Evolutionary conservation across 2,797 vertebrate genomes (phyloP), one percentile per base, ranked within the genome.

Genomic region (Sebastolobus altivelis): DNA sequence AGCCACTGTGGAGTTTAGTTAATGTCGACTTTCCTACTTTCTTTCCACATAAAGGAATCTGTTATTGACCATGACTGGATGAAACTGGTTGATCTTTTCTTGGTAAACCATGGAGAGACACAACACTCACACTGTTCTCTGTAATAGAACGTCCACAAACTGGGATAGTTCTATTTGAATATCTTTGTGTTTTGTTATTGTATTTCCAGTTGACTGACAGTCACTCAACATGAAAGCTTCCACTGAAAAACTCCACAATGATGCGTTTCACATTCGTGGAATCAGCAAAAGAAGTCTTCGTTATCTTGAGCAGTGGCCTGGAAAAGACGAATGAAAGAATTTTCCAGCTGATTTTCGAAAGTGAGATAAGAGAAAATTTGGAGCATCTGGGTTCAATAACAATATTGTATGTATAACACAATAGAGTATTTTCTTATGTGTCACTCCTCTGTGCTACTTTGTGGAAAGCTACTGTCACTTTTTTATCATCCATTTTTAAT

Each of bases 381-480:
- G 5, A n/a, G 25, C 40, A 22, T 66, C 43, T 38, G 35, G 6
- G 11, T 46, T n/a, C 25, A 63, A 22, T 18, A 5, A 33, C 35
- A 40, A 40, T 40, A 25, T 16, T 40, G 12, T 27, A 40, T 37
- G 33, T n/a, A 10, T 5, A 63, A 63, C 61, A 65, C 40, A 43
- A 27, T 8, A 63, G 12, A 14, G 37, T 0, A 46, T 63, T 9
- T 40, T 37, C 10, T 14, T 4, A 40, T 37, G 25, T 63, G 56
- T 46, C 65, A 59, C 61, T 77, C 14, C 25, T 56, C 46, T 72
- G 62, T 55, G 8, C 46, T n/a, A 54, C 43, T 65, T 60, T n/a
- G 10, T 16, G 6, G 35, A 33, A 68, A 68, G 31, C 29, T 8
- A 37, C 33, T 62, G 52, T 60, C 35, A 33, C 31, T 54, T 56